Evolutionary conservation across 2,797 vertebrate genomes (phyloP).

Genomic region (Danio tinwini): DNA sequence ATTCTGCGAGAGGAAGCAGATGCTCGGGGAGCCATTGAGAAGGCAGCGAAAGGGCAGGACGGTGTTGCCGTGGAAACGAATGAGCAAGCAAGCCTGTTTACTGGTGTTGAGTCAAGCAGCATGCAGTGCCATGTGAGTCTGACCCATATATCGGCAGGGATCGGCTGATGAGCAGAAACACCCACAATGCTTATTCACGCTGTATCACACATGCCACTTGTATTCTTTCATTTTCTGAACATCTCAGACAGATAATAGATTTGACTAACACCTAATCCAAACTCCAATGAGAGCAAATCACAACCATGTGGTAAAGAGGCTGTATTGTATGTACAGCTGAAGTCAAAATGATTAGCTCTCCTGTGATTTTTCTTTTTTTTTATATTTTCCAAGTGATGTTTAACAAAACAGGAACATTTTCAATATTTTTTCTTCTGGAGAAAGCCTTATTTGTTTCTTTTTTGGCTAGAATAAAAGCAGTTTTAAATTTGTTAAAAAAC

Average conservation of each 20-base stretch:
- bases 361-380: too few species aligned
- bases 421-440: too few species aligned
- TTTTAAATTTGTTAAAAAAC: too few species aligned
- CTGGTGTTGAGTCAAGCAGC: conserved; percentile 52
- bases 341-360: too few species aligned
- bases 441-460: too few species aligned
- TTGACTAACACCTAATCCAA: background rate
- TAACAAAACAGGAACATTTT: too few species aligned
- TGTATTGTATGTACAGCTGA: background rate
- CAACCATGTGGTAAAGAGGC: background rate
- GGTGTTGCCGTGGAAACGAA: conserved; percentile 56
- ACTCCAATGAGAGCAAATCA: background rate
- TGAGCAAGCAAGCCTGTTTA: conserved; percentile 24
- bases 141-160: conserved; percentile 56
- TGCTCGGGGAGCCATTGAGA: conserved; percentile 38
- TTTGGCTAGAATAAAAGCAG: too few species aligned
- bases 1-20: conserved; percentile 39
- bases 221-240: background rate
- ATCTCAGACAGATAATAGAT: background rate
- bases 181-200: background rate
- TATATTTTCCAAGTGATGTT: too few species aligned
- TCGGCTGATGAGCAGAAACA: conserved; percentile 30
- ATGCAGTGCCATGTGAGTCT: conserved; percentile 48
- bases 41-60: conserved; percentile 47
- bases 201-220: background rate